These are phyloP conservation scores for Aphelenchoides fujianensis DNA, from an alignment of 1,140 invertebrate genomes.

Conservation along the genomic window DNA sequence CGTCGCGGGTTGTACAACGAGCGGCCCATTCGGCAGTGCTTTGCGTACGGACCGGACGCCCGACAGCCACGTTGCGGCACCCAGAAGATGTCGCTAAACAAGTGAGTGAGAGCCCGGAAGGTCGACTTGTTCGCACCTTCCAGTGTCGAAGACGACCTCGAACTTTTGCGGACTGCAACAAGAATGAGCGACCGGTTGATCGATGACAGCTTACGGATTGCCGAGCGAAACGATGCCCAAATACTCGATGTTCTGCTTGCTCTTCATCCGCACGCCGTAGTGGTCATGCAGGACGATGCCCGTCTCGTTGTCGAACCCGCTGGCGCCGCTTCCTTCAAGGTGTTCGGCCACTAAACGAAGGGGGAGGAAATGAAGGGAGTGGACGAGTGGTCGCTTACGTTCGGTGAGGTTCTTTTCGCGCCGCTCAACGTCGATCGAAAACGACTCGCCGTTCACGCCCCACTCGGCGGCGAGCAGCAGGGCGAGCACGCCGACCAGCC, in stretches of 20 bases:
- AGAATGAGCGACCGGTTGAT: neutral
- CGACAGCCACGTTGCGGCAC: conserved; percentile 4
- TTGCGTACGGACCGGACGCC: conserved; percentile 3
- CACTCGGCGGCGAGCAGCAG: neutral
- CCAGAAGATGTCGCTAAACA: conserved; percentile 16
- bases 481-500: neutral
- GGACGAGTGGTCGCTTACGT: neutral
- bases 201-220: neutral
- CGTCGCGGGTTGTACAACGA: neutral
- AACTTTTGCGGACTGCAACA: conserved; percentile 3
- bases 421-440: conserved; percentile 13
- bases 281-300: neutral
- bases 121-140: no score
- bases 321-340: neutral
- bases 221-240: neutral
- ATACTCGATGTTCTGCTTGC: neutral
- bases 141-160: neutral
- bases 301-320: neutral
- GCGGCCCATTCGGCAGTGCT: conserved; percentile 4
- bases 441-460: neutral
- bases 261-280: neutral
- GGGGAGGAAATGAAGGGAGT: neutral
- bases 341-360: neutral
- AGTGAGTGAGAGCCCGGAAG: neutral
- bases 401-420: neutral